A percentile compares a stretch with the other conserved stretches of the same genome.
These are phyloP conservation scores for Oscheius onirici DNA, from an alignment of 2,888 invertebrate species.

Conservation along the genomic window DNA sequence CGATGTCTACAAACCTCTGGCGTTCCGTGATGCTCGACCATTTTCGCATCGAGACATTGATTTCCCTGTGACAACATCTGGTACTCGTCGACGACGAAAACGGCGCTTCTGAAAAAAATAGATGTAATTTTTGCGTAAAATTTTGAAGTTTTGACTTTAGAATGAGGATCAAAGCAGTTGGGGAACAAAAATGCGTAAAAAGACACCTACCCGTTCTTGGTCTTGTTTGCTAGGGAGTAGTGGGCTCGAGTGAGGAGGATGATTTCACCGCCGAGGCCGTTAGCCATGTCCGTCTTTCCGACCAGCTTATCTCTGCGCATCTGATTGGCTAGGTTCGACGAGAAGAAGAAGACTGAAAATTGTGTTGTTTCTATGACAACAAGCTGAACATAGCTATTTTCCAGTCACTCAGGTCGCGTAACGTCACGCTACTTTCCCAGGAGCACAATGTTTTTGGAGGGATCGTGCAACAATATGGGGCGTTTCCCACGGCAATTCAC, in stretches of 20 bases:
- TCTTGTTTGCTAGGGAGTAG: conserved; percentile 3
- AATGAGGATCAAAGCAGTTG: too few species aligned
- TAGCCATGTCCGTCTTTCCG: conserved; percentile 16
- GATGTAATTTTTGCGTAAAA: conserved; percentile 7
- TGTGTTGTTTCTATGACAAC: neutral
- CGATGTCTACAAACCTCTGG: conserved; percentile 10
- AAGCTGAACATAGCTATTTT: too few species aligned
- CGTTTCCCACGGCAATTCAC: too few species aligned
- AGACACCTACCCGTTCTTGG: conserved; percentile 14
- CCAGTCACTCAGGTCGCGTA: too few species aligned
- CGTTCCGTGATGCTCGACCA: conserved; percentile 34
- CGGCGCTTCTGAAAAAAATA: conserved; percentile 14
- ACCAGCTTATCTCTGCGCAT: conserved; percentile 1
- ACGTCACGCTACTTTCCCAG: too few species aligned
- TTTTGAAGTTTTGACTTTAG: too few species aligned
- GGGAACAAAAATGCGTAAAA: too few species aligned
- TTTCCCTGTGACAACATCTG: conserved; percentile 36
- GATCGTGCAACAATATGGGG: too few species aligned
- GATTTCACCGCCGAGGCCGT: conserved; percentile 23
- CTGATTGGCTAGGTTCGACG: neutral
- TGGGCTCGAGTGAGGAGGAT: conserved; percentile 13
- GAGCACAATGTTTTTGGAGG: too few species aligned
- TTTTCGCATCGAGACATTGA: conserved; percentile 15
- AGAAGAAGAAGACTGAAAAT: conserved; percentile 29
- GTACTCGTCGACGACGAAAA: conserved; percentile 42